These are phyloP conservation scores for Drosophila parvula DNA, from an alignment of 1,140 invertebrate genomes.

Conservation along the genomic window DNA sequence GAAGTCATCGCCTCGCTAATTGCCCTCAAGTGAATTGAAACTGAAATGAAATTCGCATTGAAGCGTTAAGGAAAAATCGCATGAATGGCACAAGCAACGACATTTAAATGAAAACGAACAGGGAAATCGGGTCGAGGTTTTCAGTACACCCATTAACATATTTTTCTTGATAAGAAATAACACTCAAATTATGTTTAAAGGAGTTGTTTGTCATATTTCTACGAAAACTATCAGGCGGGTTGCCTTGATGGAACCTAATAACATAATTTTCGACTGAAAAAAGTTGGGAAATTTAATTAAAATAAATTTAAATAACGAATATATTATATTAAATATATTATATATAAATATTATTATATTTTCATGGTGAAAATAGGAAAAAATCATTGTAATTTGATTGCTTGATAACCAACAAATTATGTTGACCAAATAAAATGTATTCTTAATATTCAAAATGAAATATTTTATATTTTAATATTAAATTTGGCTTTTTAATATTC, in stretches of 20 bases:
- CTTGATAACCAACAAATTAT: neutral
- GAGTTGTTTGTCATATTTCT: neutral
- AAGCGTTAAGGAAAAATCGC: constrained; percentile 23
- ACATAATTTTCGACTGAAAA: too few species aligned
- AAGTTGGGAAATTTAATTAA: too few species aligned
- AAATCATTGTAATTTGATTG: too few species aligned
- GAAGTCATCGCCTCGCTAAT: constrained; percentile 52
- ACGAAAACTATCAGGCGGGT: too few species aligned
- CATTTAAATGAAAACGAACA: constrained; percentile 16
- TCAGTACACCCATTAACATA: constrained; percentile 7
- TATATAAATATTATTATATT: too few species aligned
- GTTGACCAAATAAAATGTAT: neutral
- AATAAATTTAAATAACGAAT: too few species aligned
- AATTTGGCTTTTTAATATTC: neutral
- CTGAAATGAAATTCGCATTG: constrained; percentile 39
- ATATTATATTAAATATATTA: too few species aligned
- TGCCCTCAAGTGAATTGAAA: constrained; percentile 41
- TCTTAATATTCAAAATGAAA: neutral
- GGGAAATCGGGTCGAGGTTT: constrained; percentile 15
- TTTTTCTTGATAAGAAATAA: constrained; percentile 13
- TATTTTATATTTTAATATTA: neutral
- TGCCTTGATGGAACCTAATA: too few species aligned
- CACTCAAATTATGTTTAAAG: neutral
- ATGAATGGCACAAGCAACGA: constrained; percentile 28
- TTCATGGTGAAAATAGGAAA: too few species aligned